Percentiles rank a stretch among this genome's conserved stretches.
Evolutionary conservation across 2,797 vertebrate species (phyloP).

Genomic region (Stomatorhinus walkeri): DNA sequence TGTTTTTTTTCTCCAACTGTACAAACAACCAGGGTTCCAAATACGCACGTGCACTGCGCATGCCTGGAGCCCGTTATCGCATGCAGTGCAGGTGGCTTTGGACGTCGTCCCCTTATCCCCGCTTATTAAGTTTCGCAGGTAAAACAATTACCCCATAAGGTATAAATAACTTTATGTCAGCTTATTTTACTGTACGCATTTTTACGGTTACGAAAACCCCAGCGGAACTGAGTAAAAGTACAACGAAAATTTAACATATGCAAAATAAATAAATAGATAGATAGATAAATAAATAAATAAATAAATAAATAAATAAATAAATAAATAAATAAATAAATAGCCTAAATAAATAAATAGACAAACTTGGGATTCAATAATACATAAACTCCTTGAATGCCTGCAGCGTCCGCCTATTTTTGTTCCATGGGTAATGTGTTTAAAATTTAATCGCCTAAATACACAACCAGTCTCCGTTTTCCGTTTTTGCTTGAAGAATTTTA

Average conservation of each 20-base stretch:
- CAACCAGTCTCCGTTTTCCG: conserved; percentile 26
- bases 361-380: conserved; percentile 22
- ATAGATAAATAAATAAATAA: conserved; percentile 18
- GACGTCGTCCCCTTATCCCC: not conserved
- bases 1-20: conserved; percentile 50
- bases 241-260: not conserved
- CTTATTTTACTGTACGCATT: conserved; percentile 32
- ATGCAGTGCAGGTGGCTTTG: conserved; percentile 42
- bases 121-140: conserved; percentile 15
- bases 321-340: conserved; percentile 50
- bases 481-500: conserved; percentile 44
- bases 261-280: not conserved
- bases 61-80: conserved; percentile 37
- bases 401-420: not conserved
- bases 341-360: conserved; percentile 50
- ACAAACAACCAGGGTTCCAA: conserved; percentile 58
- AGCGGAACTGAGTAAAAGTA: not conserved
- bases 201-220: conserved; percentile 13
- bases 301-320: conserved; percentile 33
- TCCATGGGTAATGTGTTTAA: not conserved
- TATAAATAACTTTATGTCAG: conserved; percentile 34
- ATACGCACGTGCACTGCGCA: conserved; percentile 52
- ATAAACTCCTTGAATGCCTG: conserved; percentile 12
- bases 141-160: conserved; percentile 39
- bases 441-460: conserved; percentile 24